These are phyloP conservation scores for Dryas iulia DNA, from an alignment of 1,140 invertebrate species.

Conservation along the genomic window DNA sequence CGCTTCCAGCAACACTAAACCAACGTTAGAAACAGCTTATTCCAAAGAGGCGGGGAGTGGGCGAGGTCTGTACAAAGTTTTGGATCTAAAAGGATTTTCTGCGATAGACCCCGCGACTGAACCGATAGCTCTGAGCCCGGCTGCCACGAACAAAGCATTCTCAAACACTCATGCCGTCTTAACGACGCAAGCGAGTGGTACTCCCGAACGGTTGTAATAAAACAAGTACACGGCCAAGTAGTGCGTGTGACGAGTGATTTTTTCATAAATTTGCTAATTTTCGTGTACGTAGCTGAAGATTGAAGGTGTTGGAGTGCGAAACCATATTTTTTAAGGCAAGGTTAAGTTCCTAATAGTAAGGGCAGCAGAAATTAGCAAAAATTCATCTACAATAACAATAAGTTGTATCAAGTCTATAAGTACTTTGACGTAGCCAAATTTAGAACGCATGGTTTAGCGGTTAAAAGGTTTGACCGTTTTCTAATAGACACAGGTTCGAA, in stretches of 20 bases:
- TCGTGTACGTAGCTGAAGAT: no score
- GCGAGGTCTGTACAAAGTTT: conserved; percentile 37
- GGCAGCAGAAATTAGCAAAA: no score
- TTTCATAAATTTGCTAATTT: background rate
- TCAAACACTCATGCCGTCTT: conserved; percentile 29
- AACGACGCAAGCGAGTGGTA: background rate
- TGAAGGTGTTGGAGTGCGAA: no score
- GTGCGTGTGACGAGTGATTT: background rate
- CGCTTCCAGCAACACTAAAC: conserved; percentile 23
- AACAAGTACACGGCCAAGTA: background rate
- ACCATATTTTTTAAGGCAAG: no score
- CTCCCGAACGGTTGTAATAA: conserved; percentile 7
- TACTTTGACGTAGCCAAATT: no score
- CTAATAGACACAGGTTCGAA: no score
- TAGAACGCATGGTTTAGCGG: no score
- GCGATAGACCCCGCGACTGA: conserved; percentile 22
- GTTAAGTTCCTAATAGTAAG: no score
- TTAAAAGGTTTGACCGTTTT: no score
- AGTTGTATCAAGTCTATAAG: no score
- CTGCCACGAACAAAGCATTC: conserved; percentile 39
- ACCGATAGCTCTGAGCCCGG: conserved; percentile 39
- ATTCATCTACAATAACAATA: no score
- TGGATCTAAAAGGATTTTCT: conserved; percentile 43
- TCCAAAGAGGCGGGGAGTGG: conserved; percentile 28
- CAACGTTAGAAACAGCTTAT: conserved; percentile 34